A percentile compares a stretch with the other conserved stretches of the same genome.
Evolutionary conservation across 1,140 invertebrate genomes (phyloP).

Genomic region (Bathynomus jamesi): DNA sequence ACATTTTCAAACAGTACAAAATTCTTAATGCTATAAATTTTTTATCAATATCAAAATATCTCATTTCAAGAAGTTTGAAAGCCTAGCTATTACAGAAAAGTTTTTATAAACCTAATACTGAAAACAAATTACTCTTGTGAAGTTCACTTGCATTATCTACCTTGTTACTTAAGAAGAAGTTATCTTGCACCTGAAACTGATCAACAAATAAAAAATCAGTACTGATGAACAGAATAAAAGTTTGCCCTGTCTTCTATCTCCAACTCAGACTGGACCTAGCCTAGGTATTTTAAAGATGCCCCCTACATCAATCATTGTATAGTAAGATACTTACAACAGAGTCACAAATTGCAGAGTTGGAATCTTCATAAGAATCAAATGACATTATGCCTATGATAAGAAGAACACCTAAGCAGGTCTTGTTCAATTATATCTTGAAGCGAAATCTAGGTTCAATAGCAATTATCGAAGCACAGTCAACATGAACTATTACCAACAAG

Average conservation of each 20-base stretch:
- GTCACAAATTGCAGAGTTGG: slow-evolving; percentile 16
- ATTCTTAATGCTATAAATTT: neutral
- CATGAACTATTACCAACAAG: no score
- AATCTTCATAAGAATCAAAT: slow-evolving; percentile 15
- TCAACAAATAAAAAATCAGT: neutral
- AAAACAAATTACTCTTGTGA: no score
- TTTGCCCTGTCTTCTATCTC: neutral
- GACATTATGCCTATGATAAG: no score
- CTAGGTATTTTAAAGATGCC: neutral
- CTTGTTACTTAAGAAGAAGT: neutral
- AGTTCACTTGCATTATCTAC: neutral
- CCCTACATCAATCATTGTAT: no score
- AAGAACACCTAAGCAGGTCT: no score
- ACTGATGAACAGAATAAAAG: neutral
- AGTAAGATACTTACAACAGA: slow-evolving; percentile 12
- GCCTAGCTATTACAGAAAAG: no score
- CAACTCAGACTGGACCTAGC: neutral
- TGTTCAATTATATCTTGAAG: no score
- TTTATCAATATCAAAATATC: no score
- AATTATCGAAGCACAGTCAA: no score
- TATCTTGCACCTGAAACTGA: neutral
- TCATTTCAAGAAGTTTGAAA: no score
- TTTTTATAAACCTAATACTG: no score
- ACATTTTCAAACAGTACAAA: neutral
- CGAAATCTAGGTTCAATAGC: no score